Base-by-base conservation (phyloP, 1,140 invertebrate species). In the Teleopsis dalmanni region DNA sequence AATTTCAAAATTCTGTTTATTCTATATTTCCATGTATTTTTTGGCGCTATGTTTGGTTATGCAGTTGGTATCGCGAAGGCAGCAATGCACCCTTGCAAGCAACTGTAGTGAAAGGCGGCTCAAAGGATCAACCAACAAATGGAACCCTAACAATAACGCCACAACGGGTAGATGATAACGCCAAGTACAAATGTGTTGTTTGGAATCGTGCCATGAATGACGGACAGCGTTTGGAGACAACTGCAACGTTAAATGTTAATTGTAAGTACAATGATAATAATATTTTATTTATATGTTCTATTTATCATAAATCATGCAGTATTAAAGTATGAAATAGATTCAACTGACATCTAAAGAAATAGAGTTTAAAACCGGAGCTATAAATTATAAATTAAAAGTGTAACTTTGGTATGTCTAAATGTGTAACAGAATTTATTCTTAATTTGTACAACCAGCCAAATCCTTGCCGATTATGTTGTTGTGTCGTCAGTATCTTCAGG, bases 141-240 rank as follows among this genome's bases (percentile, higher is more conserved):
- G 81, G 84, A 3, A 85, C 85, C 2, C 73, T 94, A 8, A 72
- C 78, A 1, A 72, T 94, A 19, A 81, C 76, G 18, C 91, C 91
- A 0, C 78, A 76, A 11, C 81, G 87, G 48, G 85, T 88, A 37
- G 90, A 94, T 63, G 89, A 95, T 65, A 81, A 83, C 2, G 83
- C 85, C 13, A 75, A 80, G 11, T 91, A 85, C 70, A 78, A 82
- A 27, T 95, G 91, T 67, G 83, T 85, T 26, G 89, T 94, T 1
- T 85, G 84, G 74, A 95, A 94, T 72, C 75, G 90, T 16, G 92
- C 91, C 25, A 84, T 94, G 77, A 77, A 79, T 1, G 80, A 85
- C 23, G 83, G 84, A 6, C 77, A 84, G 19, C 87, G 88, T 51
- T 67, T 92, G 31, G 86, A 90, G 50, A 79, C 86, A 0, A 81